Evolutionary conservation across 2,888 invertebrate genomes (phyloP).

Genomic region (Antheraea assamensis): DNA sequence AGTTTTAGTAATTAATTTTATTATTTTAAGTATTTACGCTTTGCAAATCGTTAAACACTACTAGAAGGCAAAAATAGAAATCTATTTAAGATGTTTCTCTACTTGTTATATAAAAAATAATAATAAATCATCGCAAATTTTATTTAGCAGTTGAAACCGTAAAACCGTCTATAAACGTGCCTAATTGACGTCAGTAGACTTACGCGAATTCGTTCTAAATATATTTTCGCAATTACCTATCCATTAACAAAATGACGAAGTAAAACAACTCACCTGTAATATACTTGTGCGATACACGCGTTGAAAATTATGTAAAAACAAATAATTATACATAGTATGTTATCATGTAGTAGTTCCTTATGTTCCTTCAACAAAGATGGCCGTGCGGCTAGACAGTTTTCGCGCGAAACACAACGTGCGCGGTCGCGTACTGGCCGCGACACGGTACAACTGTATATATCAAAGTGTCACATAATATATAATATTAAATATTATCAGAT

Average conservation of each 20-base stretch:
- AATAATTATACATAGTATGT: constrained; percentile 12
- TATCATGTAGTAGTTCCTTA: constrained; percentile 33
- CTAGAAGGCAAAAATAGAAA: too few relatives aligned
- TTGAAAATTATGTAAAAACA: background rate
- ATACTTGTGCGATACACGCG: background rate
- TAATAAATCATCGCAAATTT: background rate
- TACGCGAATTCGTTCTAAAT: constrained; percentile 1
- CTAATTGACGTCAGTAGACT: background rate
- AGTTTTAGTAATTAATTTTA: background rate
- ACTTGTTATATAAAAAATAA: background rate
- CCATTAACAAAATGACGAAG: background rate
- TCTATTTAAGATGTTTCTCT: background rate
- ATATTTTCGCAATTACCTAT: constrained; percentile 6
- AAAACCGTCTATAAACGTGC: background rate
- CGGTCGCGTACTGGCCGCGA: constrained; percentile 51
- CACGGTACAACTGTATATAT: constrained; percentile 25
- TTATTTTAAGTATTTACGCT: background rate
- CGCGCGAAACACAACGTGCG: constrained; percentile 43
- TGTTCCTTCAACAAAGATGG: constrained; percentile 35
- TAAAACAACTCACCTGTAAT: background rate
- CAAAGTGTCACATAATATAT: constrained; percentile 33
- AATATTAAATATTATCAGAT: constrained; percentile 51
- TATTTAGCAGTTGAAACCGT: background rate
- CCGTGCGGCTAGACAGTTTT: constrained; percentile 35
- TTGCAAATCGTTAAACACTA: background rate